Evolutionary conservation across 2,113 vertebrate genomes (phyloP).

Genomic region (Oxyura jamaicensis): DNA sequence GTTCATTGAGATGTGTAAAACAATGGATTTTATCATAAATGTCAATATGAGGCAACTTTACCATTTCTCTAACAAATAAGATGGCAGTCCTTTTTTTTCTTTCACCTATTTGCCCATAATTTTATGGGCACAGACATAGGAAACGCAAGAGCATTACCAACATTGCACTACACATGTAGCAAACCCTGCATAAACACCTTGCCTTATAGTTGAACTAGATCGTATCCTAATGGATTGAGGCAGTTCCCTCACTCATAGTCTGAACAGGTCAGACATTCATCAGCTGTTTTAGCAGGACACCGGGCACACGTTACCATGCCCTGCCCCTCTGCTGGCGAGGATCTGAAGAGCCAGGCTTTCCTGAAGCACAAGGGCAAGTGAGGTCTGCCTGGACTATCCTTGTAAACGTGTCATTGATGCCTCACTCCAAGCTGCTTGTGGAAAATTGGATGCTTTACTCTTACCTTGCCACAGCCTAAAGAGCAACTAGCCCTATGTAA

Average conservation of each 20-base stretch:
- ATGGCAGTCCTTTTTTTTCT: background rate
- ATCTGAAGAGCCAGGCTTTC: background rate
- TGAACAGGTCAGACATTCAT: background rate
- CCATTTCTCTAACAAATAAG: background rate
- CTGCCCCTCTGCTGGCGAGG: background rate
- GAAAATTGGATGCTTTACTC: background rate
- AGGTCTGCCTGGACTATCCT: too few relatives aligned
- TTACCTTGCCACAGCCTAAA: too few relatives aligned
- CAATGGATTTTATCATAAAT: background rate
- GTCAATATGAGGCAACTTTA: too few relatives aligned
- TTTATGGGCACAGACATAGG: background rate
- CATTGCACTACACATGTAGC: background rate
- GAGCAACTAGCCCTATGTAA: background rate
- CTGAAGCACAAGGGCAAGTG: background rate
- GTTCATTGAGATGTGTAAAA: background rate
- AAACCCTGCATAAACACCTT: background rate
- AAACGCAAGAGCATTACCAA: background rate
- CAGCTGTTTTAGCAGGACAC: background rate
- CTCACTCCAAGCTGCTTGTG: background rate
- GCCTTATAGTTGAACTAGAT: background rate
- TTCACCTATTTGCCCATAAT: background rate
- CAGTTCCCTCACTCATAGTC: background rate
- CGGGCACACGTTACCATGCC: background rate
- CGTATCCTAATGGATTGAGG: background rate
- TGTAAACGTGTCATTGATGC: background rate